A percentile compares a stretch with the other conserved stretches of the same genome.
These are phyloP conservation scores for Dioctria linearis DNA, from an alignment of 2,888 invertebrate genomes.

Conservation along the genomic window DNA sequence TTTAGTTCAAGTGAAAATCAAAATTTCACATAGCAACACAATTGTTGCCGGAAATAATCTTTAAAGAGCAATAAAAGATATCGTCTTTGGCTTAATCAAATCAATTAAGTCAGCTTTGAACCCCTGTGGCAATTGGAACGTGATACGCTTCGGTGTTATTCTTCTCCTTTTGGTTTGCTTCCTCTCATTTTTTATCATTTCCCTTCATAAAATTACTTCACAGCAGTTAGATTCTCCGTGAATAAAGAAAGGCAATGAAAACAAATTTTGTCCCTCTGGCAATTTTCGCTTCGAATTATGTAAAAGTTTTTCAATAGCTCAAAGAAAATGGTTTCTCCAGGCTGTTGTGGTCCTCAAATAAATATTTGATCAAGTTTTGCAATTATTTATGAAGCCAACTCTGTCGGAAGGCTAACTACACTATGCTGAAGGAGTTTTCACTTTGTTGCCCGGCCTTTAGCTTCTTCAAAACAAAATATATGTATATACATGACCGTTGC, in stretches of 20 bases:
- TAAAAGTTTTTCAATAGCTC: conserved; percentile 52
- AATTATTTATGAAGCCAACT: conserved; percentile 47
- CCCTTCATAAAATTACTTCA: conserved; percentile 2
- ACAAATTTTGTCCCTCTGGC: conserved; percentile 43
- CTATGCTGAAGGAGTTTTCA: conserved; percentile 20
- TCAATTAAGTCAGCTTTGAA: conserved; percentile 12
- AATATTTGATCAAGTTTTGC: conserved; percentile 52
- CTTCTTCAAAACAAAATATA: background rate
- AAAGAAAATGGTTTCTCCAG: conserved; percentile 37
- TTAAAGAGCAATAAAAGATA: conserved; percentile 6
- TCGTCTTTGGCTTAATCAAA: background rate
- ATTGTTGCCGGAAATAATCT: background rate
- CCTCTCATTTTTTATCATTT: conserved; percentile 4
- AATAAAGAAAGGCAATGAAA: conserved; percentile 45
- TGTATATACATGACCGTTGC: background rate
- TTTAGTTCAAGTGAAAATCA: background rate
- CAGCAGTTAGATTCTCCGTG: conserved; percentile 2
- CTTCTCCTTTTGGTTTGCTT: too few relatives aligned
- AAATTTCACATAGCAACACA: background rate
- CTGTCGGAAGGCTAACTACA: conserved; percentile 46
- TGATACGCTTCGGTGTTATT: conserved; percentile 5
- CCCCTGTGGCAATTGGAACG: background rate
- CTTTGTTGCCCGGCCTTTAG: conserved; percentile 24
- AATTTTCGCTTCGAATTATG: conserved; percentile 48
- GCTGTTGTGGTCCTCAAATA: conserved; percentile 50